Percentiles rank a stretch among this genome's conserved stretches.
Conservation (phyloP, 2,797 vertebrate species). For the Sebastes taczanowskii region DNA sequence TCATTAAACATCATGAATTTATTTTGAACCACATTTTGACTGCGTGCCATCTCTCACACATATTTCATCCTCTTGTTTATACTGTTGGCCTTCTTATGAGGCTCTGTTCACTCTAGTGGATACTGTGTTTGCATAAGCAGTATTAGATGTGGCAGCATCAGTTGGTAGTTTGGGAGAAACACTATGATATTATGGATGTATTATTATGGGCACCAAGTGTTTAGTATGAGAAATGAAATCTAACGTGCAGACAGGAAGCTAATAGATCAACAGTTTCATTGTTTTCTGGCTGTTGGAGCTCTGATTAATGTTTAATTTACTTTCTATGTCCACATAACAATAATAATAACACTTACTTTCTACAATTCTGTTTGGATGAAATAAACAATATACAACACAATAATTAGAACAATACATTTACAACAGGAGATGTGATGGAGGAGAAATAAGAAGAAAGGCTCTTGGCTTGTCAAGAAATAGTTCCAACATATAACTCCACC, state of each 20-base stretch:
- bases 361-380: not conserved
- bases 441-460: too few relatives aligned
- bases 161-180: not conserved
- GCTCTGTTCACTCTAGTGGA: not conserved
- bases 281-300: not conserved
- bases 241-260: not conserved
- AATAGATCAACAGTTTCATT: not conserved
- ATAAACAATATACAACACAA: not conserved
- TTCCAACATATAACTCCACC: too few relatives aligned
- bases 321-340: not conserved
- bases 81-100: not conserved
- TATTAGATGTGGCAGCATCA: not conserved
- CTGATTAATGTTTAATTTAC: not conserved
- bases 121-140: not conserved
- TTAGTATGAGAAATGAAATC: not conserved
- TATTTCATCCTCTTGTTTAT: conserved; percentile 2
- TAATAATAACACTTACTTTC: not conserved
- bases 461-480: too few relatives aligned
- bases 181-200: not conserved
- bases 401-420: too few relatives aligned
- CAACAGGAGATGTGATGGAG: too few relatives aligned
- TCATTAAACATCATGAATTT: conserved; percentile 29
- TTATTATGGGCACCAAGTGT: not conserved
- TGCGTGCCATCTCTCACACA: not conserved
- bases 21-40: conserved; percentile 21